Evolutionary conservation across 2,888 invertebrate genomes (phyloP).

Genomic region (Callyntrura guangdongensis): DNA sequence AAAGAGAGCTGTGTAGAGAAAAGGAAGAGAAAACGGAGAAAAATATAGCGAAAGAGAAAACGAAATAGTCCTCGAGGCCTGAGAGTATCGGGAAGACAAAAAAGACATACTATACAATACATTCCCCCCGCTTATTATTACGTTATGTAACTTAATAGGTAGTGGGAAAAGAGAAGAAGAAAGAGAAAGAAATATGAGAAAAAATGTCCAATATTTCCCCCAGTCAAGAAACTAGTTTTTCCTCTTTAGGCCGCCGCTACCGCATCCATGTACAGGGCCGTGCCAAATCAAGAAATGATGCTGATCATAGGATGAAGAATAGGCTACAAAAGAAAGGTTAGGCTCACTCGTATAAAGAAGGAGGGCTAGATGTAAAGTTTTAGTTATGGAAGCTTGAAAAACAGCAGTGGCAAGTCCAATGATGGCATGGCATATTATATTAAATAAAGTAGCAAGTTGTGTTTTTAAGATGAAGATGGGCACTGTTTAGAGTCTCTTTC

Average conservation of each 20-base stretch:
- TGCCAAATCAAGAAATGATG: constrained; percentile 34
- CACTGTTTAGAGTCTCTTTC: background rate
- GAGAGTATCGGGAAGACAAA: constrained; percentile 41
- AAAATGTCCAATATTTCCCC: constrained; percentile 37
- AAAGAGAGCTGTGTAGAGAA: constrained; percentile 30
- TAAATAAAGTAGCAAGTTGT: constrained; percentile 70
- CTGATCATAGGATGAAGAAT: background rate
- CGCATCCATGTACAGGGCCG: background rate
- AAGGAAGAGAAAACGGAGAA: constrained; percentile 41
- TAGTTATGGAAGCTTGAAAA: background rate
- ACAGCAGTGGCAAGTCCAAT: background rate
- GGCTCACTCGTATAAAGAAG: no score
- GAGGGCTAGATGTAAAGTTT: background rate
- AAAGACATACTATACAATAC: constrained; percentile 14
- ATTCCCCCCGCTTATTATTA: background rate
- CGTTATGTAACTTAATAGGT: background rate
- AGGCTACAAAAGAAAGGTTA: background rate
- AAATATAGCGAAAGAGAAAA: no score
- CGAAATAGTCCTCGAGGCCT: constrained; percentile 50
- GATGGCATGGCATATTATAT: constrained; percentile 58
- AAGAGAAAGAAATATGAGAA: constrained; percentile 21
- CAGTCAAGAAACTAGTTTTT: constrained; percentile 5
- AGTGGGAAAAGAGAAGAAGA: background rate
- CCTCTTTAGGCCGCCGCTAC: background rate
- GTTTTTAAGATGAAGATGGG: constrained; percentile 41